Percentiles rank a stretch among this genome's conserved stretches.
These are phyloP conservation scores for Mola mola DNA, from an alignment of 2,113 vertebrate species.

Conservation along the genomic window DNA sequence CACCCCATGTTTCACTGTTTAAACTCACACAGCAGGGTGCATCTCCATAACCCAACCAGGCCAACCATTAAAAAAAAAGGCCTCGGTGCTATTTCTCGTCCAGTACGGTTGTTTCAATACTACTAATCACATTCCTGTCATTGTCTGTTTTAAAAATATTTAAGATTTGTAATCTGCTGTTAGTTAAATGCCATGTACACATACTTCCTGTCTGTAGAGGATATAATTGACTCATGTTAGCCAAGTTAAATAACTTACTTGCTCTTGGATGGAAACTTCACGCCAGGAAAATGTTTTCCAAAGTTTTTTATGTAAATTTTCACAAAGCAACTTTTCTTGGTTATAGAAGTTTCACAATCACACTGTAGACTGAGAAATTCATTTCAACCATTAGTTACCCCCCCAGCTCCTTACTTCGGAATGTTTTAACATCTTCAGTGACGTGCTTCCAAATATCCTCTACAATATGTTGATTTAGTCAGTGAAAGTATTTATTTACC, in stretches of 20 bases:
- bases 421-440: slow-evolving; percentile 21
- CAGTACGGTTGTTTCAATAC: background rate
- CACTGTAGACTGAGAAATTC: too few species aligned
- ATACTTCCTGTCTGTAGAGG: slow-evolving; percentile 58
- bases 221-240: slow-evolving; percentile 29
- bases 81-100: slow-evolving; percentile 28
- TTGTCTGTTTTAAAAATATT: background rate
- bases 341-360: too few species aligned
- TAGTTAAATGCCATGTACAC: slow-evolving; percentile 54
- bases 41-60: slow-evolving; percentile 12
- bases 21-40: background rate
- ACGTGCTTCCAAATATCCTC: slow-evolving; percentile 79
- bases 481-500: slow-evolving; percentile 8
- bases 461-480: slow-evolving; percentile 39
- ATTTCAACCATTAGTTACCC: too few species aligned
- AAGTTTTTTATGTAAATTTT: background rate
- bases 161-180: slow-evolving; percentile 24
- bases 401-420: too few species aligned
- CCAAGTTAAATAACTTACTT: slow-evolving; percentile 20
- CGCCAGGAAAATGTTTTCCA: slow-evolving; percentile 6
- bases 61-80: slow-evolving; percentile 33
- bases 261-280: background rate
- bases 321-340: too few species aligned
- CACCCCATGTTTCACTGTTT: background rate
- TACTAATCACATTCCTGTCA: background rate